Conservation (phyloP, 2,797 vertebrate species). For the Eutrigla gurnardus region DNA sequence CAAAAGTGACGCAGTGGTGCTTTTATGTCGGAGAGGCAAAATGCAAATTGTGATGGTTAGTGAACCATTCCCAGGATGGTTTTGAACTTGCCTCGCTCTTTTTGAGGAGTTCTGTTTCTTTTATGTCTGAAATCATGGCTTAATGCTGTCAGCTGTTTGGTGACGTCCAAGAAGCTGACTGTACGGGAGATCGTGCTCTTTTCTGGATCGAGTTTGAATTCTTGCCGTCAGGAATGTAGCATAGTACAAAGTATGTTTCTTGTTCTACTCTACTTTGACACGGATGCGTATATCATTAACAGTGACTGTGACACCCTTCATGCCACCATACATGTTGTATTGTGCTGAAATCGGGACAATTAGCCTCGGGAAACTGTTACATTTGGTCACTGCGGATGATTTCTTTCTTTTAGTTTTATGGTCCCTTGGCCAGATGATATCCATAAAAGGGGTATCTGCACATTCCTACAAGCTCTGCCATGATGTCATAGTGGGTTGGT, state of each 20-base stretch:
- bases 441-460: slow-evolving; percentile 3
- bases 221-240: not conserved
- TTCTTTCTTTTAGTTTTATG: slow-evolving; percentile 9
- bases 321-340: not conserved
- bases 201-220: slow-evolving; percentile 3
- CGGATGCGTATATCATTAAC: not conserved
- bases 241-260: not conserved
- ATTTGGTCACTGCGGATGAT: not conserved
- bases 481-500: slow-evolving; percentile 8
- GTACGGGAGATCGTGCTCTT: not conserved
- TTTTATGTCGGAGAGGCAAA: slow-evolving; percentile 7
- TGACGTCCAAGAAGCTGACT: not conserved
- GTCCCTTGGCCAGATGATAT: slow-evolving; percentile 2
- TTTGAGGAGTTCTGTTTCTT: not conserved
- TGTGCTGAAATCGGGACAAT: not conserved
- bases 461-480: not conserved
- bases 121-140: not conserved
- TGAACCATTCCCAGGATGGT: not conserved
- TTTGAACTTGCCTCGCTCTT: not conserved
- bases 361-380: not conserved
- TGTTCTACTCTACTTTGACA: not conserved
- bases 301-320: not conserved
- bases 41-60: not conserved
- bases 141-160: slow-evolving; percentile 2
- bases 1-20: slow-evolving; percentile 15